Evolutionary conservation across 2,888 invertebrate species (phyloP), one percentile per base, ranked within the genome.

Genomic region (Athalia circularis): DNA sequence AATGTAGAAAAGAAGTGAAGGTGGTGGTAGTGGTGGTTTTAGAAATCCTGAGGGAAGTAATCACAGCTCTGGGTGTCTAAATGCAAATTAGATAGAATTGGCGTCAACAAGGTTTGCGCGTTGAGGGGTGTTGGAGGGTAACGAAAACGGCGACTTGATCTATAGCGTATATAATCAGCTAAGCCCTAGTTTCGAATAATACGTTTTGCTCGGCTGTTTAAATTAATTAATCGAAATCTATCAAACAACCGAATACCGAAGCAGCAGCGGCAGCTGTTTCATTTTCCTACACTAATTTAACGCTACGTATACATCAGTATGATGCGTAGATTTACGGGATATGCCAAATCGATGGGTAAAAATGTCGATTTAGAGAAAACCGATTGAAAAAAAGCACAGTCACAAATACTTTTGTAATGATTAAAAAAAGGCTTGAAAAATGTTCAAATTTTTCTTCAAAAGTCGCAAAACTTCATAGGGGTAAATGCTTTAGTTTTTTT

Each of bases 61-160:
- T 72, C 72, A 72, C 59, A 47, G 72, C 59, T 72, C 59, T 29
- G 29, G 29, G 72, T 72, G 59, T 72, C 72, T 72, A 72, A 72
- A 72, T 72, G 72, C 72, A 72, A 72, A 72, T 72, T 72, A 72
- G 72, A 57, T 48, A 72, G 72, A 47, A 59, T 72, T 59, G 72
- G 29, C 72, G 72, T 72, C 72, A 72, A 72, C 72, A 72, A 72
- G 72, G 72, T n/a, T 9, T 11, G 11, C 45, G 72, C 72, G 43
- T 13, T 59, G 59, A 13, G 7, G 57, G 47, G 72, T 57, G 59
- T 29, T 29, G 29, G 29, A 29, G 29, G 29, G 29, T 29, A 29
- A 29, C 29, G 29, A 29, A 29, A 29, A 29, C 29, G 29, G 29
- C 29, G 29, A 29, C 29, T 29, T 72, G 57, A 59, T 72, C 57